Conservation (phyloP, 2,797 vertebrate genomes). For the Sternotherus odoratus region DNA sequence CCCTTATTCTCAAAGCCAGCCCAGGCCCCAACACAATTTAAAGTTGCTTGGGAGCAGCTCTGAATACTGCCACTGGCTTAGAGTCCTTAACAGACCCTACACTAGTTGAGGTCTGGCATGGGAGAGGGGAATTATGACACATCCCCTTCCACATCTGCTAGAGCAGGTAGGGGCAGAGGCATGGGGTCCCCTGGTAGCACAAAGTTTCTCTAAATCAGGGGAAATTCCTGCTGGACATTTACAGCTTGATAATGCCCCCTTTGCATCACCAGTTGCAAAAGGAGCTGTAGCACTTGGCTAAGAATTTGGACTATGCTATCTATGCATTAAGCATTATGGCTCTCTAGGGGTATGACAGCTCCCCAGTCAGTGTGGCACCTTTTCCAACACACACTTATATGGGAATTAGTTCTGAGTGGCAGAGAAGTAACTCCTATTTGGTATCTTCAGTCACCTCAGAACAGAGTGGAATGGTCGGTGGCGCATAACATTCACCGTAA, state of each 20-base stretch:
- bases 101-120: not conserved
- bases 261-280: not conserved
- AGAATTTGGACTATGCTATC: not conserved
- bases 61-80: not conserved
- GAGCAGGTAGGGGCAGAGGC: not conserved
- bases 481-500: not conserved
- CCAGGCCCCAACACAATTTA: not conserved
- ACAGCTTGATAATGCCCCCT: not conserved
- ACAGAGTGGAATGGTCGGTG: not conserved
- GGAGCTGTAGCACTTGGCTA: not conserved
- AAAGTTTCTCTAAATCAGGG: not conserved
- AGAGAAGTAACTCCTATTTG: rapidly evolving
- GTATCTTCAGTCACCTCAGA: not conserved
- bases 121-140: not conserved
- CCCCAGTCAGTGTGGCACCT: not conserved
- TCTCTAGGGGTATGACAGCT: not conserved
- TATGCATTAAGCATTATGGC: not conserved
- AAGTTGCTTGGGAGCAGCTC: not conserved
- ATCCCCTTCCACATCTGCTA: not conserved
- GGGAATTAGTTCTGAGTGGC: not conserved
- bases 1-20: not conserved
- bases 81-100: not conserved
- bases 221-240: not conserved
- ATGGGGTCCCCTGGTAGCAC: not conserved
- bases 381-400: not conserved